Evolutionary conservation across 2,888 invertebrate genomes (phyloP), one percentile per base, ranked within the genome.

Genomic region (Drosophila mimica): DNA sequence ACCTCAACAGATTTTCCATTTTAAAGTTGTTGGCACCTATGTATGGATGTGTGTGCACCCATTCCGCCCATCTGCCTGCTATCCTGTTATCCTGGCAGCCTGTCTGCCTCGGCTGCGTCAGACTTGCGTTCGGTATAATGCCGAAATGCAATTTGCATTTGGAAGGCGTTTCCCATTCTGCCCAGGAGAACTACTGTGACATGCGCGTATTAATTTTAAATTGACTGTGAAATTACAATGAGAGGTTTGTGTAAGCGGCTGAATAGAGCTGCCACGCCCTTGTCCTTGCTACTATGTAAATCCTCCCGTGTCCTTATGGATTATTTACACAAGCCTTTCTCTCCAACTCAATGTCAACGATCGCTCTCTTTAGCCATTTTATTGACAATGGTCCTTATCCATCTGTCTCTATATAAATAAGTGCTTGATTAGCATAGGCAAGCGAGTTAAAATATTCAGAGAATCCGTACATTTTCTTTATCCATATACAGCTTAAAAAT

Each of bases 111-210:
- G 53, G 69, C 51, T 58, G 65, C 54, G 60, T 59, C 61, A 58
- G 48, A 31, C 61, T 74, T 81, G 79, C 86, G 79, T 76, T 83
- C 82, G 86, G 88, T 88, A 90, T 87, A 90, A 87, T 83, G 74
- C 88, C 87, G 76, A 90, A 87, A 90, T 86, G 87, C 87, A 87
- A 87, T 90, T 87, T 87, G 90, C 87, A 87, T 87, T 90, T 88
- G 82, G 72, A 72, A 79, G 86, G 71, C 79, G 76, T 74, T 73
- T 60, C 70, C 76, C 51, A 69, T 66, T 68, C 72, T 59, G 25
- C 66, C 66, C 60, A 66, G 54, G 65, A 53, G 66, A 67, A 51
- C 66, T 43, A 43, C 48, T 63, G 76, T 71, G 68, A 85, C 76
- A 75, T 70, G 83, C 86, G 86, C 82, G 78, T 78, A 87, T 88